Evolutionary conservation across 2,113 vertebrate genomes (phyloP).

Genomic region (Penelope pileata): DNA sequence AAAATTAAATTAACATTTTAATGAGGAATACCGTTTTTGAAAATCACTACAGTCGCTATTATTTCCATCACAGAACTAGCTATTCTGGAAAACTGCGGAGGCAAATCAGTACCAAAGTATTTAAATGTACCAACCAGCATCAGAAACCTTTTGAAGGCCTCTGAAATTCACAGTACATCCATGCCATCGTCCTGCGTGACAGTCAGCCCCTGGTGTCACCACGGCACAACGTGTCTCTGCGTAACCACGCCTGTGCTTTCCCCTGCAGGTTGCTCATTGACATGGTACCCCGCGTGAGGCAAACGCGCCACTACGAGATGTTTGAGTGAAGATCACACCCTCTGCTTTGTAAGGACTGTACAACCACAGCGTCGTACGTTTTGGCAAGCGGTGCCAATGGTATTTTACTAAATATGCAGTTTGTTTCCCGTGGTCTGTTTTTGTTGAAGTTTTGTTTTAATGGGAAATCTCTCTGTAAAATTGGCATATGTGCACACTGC

Average conservation of each 20-base stretch:
- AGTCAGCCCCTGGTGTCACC: rapidly evolving
- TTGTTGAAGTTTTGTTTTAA: conserved; percentile 54
- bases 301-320: conserved; percentile 94
- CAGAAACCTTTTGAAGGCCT: background rate
- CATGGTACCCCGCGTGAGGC: conserved; percentile 92
- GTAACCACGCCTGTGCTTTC: background rate
- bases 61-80: background rate
- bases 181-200: rapidly evolving
- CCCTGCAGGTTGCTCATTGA: conserved; percentile 88
- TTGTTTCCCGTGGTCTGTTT: conserved; percentile 66
- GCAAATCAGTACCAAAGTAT: background rate
- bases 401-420: conserved; percentile 58
- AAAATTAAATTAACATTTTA: conserved; percentile 42
- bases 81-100: background rate
- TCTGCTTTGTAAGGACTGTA: conserved; percentile 10
- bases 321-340: conserved; percentile 85
- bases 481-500: conserved; percentile 50
- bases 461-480: conserved; percentile 59
- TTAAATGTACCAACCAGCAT: background rate
- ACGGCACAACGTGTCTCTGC: background rate
- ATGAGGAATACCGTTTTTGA: background rate
- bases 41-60: background rate
- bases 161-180: rapidly evolving
- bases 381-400: conserved; percentile 69
- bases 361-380: background rate